A percentile compares a stretch with the other conserved stretches of the same genome.
Evolutionary conservation across 2,113 vertebrate species (phyloP).

Genomic region (Atherinomorus stipes): DNA sequence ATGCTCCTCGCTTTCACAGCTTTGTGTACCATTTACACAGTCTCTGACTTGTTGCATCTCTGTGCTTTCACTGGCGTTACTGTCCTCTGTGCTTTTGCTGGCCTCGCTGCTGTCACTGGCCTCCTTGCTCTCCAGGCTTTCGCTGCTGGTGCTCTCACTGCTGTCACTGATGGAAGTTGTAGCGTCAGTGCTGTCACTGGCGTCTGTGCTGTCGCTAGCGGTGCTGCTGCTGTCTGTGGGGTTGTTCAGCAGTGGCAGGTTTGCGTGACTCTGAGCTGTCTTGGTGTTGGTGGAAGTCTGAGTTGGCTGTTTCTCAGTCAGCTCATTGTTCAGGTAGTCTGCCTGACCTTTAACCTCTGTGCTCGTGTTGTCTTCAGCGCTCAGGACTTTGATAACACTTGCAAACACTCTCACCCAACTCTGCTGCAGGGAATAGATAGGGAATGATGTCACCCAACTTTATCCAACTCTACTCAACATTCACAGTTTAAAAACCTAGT

Average conservation of each 20-base stretch:
- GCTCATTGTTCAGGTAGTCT: constrained; percentile 9
- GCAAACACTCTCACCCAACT: constrained; percentile 56
- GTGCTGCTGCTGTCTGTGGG: constrained; percentile 40
- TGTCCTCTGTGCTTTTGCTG: constrained; percentile 62
- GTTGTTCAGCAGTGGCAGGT: constrained; percentile 20
- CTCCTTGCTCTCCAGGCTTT: constrained; percentile 53
- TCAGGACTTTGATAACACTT: constrained; percentile 35
- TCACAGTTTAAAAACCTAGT: background rate
- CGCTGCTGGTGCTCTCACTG: constrained; percentile 52
- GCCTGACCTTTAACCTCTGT: constrained; percentile 43
- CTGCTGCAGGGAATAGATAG: constrained; percentile 31
- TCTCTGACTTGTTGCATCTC: constrained; percentile 44
- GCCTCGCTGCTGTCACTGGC: constrained; percentile 45
- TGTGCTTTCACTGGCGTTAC: constrained; percentile 55
- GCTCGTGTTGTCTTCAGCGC: constrained; percentile 65
- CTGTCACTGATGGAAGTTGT: constrained; percentile 17
- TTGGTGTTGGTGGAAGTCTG: background rate
- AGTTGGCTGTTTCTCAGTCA: constrained; percentile 9
- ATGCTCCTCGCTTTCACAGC: constrained; percentile 77
- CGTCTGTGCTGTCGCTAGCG: constrained; percentile 51
- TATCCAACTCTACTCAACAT: no score
- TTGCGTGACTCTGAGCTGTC: background rate
- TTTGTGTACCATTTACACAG: constrained; percentile 67
- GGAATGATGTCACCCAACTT: background rate
- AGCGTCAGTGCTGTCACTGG: background rate